These are phyloP conservation scores for Silurus glanis DNA, from an alignment of 2,113 vertebrate species.

Conservation along the genomic window DNA sequence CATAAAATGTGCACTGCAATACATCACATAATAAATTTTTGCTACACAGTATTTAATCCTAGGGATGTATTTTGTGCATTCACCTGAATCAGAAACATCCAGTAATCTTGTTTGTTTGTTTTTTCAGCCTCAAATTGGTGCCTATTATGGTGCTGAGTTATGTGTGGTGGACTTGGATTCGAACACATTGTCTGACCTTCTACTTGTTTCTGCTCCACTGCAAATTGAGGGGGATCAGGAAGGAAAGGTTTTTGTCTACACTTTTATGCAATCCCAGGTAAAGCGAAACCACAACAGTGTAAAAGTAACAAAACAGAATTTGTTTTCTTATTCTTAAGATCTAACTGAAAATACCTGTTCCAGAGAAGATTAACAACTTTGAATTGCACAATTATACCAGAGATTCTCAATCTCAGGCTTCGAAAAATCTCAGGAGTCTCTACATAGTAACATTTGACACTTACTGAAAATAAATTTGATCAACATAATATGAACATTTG, in stretches of 20 bases:
- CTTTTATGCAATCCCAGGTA: slow-evolving; percentile 50
- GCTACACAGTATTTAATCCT: background rate
- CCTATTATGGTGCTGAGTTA: slow-evolving; percentile 82
- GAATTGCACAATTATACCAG: background rate
- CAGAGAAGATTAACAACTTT: background rate
- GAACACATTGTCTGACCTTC: slow-evolving; percentile 65
- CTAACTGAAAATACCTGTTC: background rate
- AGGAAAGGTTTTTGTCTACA: slow-evolving; percentile 77
- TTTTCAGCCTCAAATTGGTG: slow-evolving; percentile 71
- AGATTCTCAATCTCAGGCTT: too few relatives aligned
- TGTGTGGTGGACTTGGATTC: slow-evolving; percentile 71
- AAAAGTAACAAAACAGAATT: background rate
- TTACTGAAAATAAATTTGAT: too few relatives aligned
- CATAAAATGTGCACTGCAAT: too few relatives aligned
- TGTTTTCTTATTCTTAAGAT: background rate
- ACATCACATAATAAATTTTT: background rate
- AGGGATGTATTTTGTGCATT: background rate
- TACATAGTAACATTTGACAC: too few relatives aligned
- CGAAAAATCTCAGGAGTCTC: too few relatives aligned
- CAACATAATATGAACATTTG: background rate
- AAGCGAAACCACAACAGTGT: slow-evolving; percentile 24
- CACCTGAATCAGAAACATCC: background rate
- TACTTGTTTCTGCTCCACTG: slow-evolving; percentile 79
- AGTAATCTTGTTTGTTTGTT: background rate
- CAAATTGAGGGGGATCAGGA: slow-evolving; percentile 68